Evolutionary conservation across 2,113 vertebrate genomes (phyloP), one percentile per base, ranked within the genome.

Genomic region (Hassar affinis): DNA sequence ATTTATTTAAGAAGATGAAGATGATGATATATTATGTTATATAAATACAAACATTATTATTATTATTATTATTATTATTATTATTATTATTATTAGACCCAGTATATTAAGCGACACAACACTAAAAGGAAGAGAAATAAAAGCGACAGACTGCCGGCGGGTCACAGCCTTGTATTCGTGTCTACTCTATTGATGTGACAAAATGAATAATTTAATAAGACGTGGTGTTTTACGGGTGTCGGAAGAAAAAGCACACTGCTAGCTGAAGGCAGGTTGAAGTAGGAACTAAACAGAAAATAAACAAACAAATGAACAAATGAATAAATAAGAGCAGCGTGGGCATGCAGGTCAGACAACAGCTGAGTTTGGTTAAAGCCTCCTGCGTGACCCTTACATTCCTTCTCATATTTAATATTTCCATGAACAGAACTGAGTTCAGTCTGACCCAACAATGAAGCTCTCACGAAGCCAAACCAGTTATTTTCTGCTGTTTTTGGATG

Each of bases 401-500:
- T 22, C 49, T 33, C 7, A 54, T 35, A 35, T 54, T 76, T 33
- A 33, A 76, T 1, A 22, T 76, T 54, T 76, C 49, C 51, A 54
- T 59, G 54, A 59, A 33, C 14, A 14, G 42, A 78, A 14, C 35
- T 42, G 76, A 56, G 20, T 27, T 59, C 22, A n/a, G 4, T 59
- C 54, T 59, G 25, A 57, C 35, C 54, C 76, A 15, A 59, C 52
- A 45, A 7, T 38, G 54, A 42, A n/a, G 76, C 76, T 78, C 20
- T 42, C 33, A 15, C 15, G 6, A 42, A 59, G 54, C 76, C 76
- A 78, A 59, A 3, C 22, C 22, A 6, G 54, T n/a, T 42, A 42
- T 59, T 59, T 78, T 59, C 22, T 59, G 76, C 76, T 78, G 4
- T 61, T 78, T n/a, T 78, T 78, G 76, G 77, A 42, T 9, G 56